Evolutionary conservation across 2,797 vertebrate species (phyloP), one percentile per base, ranked within the genome.

Genomic region (Nyctibius grandis): DNA sequence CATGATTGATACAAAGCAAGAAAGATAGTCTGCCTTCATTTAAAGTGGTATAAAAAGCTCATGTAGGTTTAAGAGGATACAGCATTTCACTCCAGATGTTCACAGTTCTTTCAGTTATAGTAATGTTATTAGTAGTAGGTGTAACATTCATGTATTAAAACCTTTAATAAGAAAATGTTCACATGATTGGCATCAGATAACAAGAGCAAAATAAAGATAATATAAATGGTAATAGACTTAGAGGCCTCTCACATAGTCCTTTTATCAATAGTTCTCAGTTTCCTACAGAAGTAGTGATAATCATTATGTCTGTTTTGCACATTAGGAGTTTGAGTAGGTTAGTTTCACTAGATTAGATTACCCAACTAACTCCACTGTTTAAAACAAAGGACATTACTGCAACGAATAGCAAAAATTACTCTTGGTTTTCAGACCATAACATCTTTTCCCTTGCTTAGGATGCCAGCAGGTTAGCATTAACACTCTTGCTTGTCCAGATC

Each of bases 401-500:
- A 54, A 54, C 9, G 26, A 73, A 53, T 28, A 63, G 2, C 26
- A 73, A 64, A 93, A 19, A 31, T 42, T 53, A 26, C 6, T 53
- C 28, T 65, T 44, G 23, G 13, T 88, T 88, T 80, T 78, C 22
- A 86, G 40, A 33, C 15, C 15, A 11, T 15, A 44, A 17, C 6
- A 7, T 11, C 19, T 53, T 54, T 86, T 38, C 11, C 10, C 9
- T 75, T 72, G 5, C 11, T 72, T 36, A 53, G 22, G 4, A 7
- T 45, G 15, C 2, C 28, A 61, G 11, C 7, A 61, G 16, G 4
- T 7, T 80, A 22, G 1, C 23, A 22, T 64, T 47, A 61, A 12
- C 9, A n/a, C 3, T 17, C 19, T 22, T 33, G 2, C 4, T 9
- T 63, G 8, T 22, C 25, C 23, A 70, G 3, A 6, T 2, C 11